Evolutionary conservation across 2,797 vertebrate genomes (phyloP).

Genomic region (Adelosebastes latens): DNA sequence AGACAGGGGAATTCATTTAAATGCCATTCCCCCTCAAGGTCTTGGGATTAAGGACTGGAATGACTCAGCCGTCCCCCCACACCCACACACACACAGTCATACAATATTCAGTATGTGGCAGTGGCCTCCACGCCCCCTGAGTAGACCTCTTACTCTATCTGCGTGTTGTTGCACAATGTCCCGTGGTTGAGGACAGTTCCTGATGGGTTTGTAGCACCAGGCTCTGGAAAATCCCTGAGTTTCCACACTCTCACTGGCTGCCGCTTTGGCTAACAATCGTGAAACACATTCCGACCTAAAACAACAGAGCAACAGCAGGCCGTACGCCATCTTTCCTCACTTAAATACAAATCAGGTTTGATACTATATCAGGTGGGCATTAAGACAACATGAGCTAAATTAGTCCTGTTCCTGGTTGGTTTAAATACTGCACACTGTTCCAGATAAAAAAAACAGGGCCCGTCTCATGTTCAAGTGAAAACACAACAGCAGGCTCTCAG

Average conservation of each 20-base stretch:
- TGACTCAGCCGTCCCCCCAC: constrained; percentile 47
- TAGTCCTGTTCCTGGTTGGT: not conserved
- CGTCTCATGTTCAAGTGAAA: not conserved
- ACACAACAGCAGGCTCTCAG: not conserved
- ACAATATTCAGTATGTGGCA: constrained; percentile 23
- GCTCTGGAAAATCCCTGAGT: constrained; percentile 83
- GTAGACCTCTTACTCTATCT: constrained; percentile 7
- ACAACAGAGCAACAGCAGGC: constrained; percentile 27
- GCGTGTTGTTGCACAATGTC: constrained; percentile 39
- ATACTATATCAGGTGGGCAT: not conserved
- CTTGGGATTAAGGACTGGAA: constrained; percentile 57
- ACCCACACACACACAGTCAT: constrained; percentile 24
- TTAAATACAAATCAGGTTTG: not conserved
- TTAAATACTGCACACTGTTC: not conserved
- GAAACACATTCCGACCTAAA: constrained; percentile 33
- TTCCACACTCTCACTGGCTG: constrained; percentile 69
- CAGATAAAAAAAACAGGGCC: not conserved
- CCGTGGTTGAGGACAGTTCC: constrained; percentile 60
- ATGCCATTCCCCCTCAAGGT: constrained; percentile 53
- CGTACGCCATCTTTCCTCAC: constrained; percentile 20
- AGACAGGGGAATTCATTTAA: constrained; percentile 52
- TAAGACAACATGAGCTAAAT: not conserved
- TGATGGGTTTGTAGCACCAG: constrained; percentile 57
- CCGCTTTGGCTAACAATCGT: constrained; percentile 32
- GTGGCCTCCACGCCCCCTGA: constrained; percentile 2